Evolutionary conservation across 2,113 vertebrate species (phyloP).

Genomic region (Oreochromis niloticus): DNA sequence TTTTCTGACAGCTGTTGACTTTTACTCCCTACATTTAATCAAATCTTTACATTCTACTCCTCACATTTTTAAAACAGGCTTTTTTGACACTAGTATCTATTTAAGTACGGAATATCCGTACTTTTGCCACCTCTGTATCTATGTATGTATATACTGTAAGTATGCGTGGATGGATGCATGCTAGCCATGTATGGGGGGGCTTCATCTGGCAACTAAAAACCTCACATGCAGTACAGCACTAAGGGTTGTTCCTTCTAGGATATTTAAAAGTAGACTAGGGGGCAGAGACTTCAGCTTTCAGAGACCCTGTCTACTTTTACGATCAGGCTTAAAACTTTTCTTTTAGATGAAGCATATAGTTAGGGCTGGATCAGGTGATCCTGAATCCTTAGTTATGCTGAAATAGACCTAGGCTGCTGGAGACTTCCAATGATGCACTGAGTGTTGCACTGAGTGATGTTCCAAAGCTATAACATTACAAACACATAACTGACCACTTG

Average conservation of each 20-base stretch:
- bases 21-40: background rate
- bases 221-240: background rate
- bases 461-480: background rate
- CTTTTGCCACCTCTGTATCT: background rate
- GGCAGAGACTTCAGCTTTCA: background rate
- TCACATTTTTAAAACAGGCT: background rate
- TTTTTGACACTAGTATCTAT: background rate
- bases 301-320: background rate
- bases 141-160: background rate
- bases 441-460: background rate
- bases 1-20: background rate
- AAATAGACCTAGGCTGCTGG: background rate
- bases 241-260: background rate
- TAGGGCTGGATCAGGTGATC: background rate
- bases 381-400: background rate
- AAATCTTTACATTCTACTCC: background rate
- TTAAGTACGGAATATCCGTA: rapidly evolving
- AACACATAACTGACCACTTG: rapidly evolving
- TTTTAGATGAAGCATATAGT: background rate
- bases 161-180: background rate
- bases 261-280: background rate
- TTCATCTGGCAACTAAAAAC: background rate
- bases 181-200: background rate
- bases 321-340: background rate
- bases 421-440: background rate